Evolutionary conservation across 2,113 vertebrate species (phyloP), one percentile per base, ranked within the genome.

Genomic region (Anoura caudifer): DNA sequence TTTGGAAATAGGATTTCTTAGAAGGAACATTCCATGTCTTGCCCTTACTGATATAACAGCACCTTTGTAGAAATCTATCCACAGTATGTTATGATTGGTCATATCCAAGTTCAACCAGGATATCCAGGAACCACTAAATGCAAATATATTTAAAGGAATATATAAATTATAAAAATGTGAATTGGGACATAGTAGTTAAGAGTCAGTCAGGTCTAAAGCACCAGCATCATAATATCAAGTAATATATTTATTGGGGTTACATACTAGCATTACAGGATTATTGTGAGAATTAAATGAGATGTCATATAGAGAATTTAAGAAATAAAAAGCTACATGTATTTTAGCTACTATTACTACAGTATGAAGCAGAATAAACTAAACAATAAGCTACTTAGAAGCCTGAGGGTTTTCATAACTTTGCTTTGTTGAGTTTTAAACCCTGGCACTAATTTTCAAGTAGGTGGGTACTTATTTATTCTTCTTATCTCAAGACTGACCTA

Each of bases 1-100:
- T 95, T 96, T 90, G 70, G n/a, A 95, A 92, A 90, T 73, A 85
- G 28, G 65, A 93, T 91, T 92, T 89, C 47, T 86, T 88, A 82
- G 85, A 91, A 88, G 83, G 43, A 94, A 85, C 87, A 61, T 73
- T 65, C 92, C 91, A 94, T 28, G 36, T 73, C 84, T 95, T 79
- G 4, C 17, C 17, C 24, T 89, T 69, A 38, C 13, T 38, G 50
- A 77, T 31, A 0, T 80, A 65, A 76, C 12, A 45, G 72, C n/a
- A n/a, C 19, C 86, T 85, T 22, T 16, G 20, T 59, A 22, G 41
- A 95, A 97, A 86, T 50, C 28, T 12, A 69, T 38, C 28, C 28
- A 65, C 19, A 22, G 22, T 65, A 52, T 13, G 16, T 54, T 72
- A 67, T 89, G n/a, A 80, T 65, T 33, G 20, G 12, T 88, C 43